A percentile compares a stretch with the other conserved stretches of the same genome.
phyloP scores from a whole-genome alignment of 2,797 vertebrate genomes.

The Mormyrops attenuatus region DNA sequence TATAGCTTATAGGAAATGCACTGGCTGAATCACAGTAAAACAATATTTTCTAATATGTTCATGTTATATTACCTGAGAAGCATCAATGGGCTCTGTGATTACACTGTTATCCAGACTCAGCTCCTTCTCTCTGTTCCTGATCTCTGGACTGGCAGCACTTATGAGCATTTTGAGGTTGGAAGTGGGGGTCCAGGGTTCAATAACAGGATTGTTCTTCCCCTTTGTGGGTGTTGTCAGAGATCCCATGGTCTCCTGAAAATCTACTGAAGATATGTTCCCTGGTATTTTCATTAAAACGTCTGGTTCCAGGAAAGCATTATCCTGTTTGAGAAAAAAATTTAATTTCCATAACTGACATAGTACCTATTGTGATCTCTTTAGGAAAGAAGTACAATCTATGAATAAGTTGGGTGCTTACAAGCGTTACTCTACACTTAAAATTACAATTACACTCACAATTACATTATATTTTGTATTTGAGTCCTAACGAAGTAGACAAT shows the following conservation, averaged over 20 bases:
- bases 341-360: background rate
- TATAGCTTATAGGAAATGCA: background rate
- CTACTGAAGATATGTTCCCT: constrained; percentile 51
- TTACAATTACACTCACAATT: background rate
- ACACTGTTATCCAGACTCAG: constrained; percentile 52
- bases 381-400: background rate
- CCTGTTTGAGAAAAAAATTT: constrained; percentile 48
- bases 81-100: constrained; percentile 52
- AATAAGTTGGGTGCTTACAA: background rate
- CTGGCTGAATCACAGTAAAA: background rate
- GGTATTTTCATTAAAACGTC: constrained; percentile 52
- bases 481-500: background rate
- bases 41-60: background rate
- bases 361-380: background rate
- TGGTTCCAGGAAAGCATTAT: constrained; percentile 61
- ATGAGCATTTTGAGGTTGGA: constrained; percentile 95
- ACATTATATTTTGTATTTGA: background rate
- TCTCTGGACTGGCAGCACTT: constrained; percentile 90
- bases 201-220: constrained; percentile 57
- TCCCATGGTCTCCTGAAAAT: constrained; percentile 56
- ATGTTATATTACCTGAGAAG: constrained; percentile 55
- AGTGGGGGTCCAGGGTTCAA: constrained; percentile 94
- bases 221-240: constrained; percentile 82
- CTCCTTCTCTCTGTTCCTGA: constrained; percentile 82
- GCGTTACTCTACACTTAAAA: background rate